Percentiles rank a stretch among this genome's conserved stretches.
Conservation (phyloP, 2,797 vertebrate species). For the Heliangelus exortis region DNA sequence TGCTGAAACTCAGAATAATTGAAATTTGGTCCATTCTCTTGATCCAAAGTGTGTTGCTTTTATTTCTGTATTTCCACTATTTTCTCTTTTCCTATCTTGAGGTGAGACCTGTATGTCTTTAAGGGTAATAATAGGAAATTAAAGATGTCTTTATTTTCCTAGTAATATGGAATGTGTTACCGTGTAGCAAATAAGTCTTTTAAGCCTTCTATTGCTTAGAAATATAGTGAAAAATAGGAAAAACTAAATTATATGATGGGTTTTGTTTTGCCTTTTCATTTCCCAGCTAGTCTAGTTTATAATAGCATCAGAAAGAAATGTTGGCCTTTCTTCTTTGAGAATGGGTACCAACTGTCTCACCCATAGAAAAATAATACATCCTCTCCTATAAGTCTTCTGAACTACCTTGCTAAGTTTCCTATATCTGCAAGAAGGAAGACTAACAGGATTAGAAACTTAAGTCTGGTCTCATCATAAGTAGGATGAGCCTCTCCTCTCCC, state of each 20-base stretch:
- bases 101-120: background rate
- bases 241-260: background rate
- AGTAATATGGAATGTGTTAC: background rate
- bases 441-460: background rate
- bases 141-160: background rate
- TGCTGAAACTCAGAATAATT: background rate
- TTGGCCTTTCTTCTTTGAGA: background rate
- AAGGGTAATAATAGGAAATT: background rate
- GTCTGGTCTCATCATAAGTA: background rate
- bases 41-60: background rate
- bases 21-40: background rate
- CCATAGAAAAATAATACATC: background rate
- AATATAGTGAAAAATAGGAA: background rate
- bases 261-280: background rate
- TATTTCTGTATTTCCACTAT: background rate
- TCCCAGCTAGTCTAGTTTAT: background rate
- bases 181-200: background rate
- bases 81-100: background rate
- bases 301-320: background rate
- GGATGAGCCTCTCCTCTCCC: background rate
- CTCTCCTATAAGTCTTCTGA: background rate
- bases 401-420: background rate
- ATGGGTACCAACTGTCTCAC: background rate
- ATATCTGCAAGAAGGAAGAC: background rate
- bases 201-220: background rate